phyloP scores from a whole-genome alignment of 2,797 vertebrate species.

The Alfaro cultratus region DNA sequence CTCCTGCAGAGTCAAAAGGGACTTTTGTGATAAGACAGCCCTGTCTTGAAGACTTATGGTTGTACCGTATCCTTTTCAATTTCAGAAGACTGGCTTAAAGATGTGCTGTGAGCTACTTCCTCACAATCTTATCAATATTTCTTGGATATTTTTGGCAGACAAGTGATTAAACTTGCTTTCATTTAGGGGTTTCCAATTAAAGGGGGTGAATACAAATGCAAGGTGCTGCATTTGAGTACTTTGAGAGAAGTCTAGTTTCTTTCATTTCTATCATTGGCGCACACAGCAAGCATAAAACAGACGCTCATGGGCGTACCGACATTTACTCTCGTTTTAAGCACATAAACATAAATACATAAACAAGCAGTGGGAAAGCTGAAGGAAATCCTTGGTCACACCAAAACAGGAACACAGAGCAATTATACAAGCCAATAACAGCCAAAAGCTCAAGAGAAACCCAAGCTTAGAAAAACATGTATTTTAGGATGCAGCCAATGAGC shows the following conservation, averaged over 20 bases:
- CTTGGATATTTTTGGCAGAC: not conserved
- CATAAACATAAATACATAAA: slow-evolving; percentile 49
- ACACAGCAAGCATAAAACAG: slow-evolving; percentile 9
- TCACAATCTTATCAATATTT: not conserved
- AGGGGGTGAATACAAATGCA: not conserved
- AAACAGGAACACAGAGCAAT: slow-evolving; percentile 29
- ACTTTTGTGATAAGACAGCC: not conserved
- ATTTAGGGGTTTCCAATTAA: not conserved
- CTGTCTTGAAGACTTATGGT: not conserved
- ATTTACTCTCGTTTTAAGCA: slow-evolving; percentile 18
- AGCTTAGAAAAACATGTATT: slow-evolving; percentile 15
- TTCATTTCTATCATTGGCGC: slow-evolving; percentile 10
- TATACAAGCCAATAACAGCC: slow-evolving; percentile 11
- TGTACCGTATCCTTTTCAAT: not conserved
- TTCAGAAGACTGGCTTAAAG: not conserved
- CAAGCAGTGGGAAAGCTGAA: slow-evolving; percentile 34
- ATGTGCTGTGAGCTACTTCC: not conserved
- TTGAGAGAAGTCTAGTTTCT: not conserved
- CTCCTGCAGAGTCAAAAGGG: not conserved
- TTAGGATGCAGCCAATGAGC: slow-evolving; percentile 5
- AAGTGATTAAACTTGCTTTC: not conserved
- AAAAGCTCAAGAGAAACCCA: slow-evolving; percentile 22
- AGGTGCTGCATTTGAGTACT: not conserved
- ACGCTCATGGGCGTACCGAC: slow-evolving; percentile 12
- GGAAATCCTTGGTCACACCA: slow-evolving; percentile 29